Evolutionary conservation across 2,113 vertebrate species (phyloP).

Genomic region (Pteruthius melanotis): DNA sequence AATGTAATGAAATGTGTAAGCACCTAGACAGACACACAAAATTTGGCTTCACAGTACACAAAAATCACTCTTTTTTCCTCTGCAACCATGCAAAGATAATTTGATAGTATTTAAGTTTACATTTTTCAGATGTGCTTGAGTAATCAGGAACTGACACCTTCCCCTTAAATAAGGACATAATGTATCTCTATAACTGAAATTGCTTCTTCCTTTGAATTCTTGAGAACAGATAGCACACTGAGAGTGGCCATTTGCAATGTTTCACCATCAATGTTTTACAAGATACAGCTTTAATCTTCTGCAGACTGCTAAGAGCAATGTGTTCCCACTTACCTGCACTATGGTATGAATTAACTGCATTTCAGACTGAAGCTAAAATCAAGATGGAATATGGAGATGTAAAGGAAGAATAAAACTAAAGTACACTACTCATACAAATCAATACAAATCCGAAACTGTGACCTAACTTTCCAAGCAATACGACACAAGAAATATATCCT

Average conservation of each 20-base stretch:
- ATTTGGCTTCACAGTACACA: neutral
- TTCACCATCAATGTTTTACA: neutral
- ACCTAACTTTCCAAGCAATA: neutral
- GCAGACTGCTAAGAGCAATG: neutral
- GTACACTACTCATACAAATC: neutral
- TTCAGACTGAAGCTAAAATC: neutral
- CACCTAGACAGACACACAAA: neutral
- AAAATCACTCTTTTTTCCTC: accelerated
- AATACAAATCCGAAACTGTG: neutral
- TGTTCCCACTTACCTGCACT: neutral
- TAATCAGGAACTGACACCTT: neutral
- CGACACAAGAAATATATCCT: neutral
- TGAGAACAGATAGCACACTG: neutral
- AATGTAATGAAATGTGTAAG: no score
- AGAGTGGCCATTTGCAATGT: neutral
- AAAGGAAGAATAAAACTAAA: neutral
- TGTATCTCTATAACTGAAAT: neutral
- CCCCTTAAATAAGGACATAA: neutral
- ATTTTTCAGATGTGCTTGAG: neutral
- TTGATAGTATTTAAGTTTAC: neutral
- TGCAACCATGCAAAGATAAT: neutral
- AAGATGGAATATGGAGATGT: neutral
- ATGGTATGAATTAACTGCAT: neutral
- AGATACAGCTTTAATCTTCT: neutral
- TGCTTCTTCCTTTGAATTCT: neutral